Conservation (phyloP, 2,888 invertebrate genomes). For the Cerceris ruficornis region DNA sequence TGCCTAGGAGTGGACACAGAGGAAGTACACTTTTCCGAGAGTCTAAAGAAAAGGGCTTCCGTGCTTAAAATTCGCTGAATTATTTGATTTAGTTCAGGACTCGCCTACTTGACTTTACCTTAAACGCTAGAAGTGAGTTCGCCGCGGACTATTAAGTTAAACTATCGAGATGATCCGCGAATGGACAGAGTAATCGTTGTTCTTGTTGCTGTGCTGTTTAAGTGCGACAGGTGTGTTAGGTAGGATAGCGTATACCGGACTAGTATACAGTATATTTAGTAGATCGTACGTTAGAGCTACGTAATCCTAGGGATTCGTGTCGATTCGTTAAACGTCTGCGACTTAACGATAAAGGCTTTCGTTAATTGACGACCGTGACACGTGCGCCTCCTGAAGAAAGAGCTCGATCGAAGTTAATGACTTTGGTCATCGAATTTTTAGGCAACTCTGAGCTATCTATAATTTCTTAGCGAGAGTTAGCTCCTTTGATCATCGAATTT, state of each 20-base stretch:
- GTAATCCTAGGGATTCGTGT: slow-evolving; percentile 41
- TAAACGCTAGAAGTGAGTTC: slow-evolving; percentile 64
- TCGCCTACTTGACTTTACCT: slow-evolving; percentile 67
- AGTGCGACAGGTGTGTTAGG: slow-evolving; percentile 64
- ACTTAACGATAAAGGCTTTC: slow-evolving; percentile 15
- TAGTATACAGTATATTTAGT: slow-evolving; percentile 73
- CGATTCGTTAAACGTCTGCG: slow-evolving; percentile 35
- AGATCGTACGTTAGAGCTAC: slow-evolving; percentile 40
- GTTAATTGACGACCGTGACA: not conserved
- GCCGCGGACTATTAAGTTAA: slow-evolving; percentile 58
- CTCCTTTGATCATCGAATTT: too few relatives aligned
- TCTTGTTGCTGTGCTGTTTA: slow-evolving; percentile 27
- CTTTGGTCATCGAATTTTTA: too few relatives aligned
- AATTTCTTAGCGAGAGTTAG: too few relatives aligned
- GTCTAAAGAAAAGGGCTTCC: not conserved
- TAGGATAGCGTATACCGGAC: slow-evolving; percentile 79
- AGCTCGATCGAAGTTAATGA: too few relatives aligned
- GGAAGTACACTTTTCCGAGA: not conserved
- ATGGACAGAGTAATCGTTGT: slow-evolving; percentile 36
- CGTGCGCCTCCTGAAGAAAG: too few relatives aligned
- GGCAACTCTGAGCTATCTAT: too few relatives aligned
- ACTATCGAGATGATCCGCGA: slow-evolving; percentile 39
- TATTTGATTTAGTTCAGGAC: slow-evolving; percentile 73
- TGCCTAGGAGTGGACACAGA: not conserved
- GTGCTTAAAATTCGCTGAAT: slow-evolving; percentile 14